phyloP scores from a whole-genome alignment of 2,113 vertebrate genomes.

The Glareola pratincola region DNA sequence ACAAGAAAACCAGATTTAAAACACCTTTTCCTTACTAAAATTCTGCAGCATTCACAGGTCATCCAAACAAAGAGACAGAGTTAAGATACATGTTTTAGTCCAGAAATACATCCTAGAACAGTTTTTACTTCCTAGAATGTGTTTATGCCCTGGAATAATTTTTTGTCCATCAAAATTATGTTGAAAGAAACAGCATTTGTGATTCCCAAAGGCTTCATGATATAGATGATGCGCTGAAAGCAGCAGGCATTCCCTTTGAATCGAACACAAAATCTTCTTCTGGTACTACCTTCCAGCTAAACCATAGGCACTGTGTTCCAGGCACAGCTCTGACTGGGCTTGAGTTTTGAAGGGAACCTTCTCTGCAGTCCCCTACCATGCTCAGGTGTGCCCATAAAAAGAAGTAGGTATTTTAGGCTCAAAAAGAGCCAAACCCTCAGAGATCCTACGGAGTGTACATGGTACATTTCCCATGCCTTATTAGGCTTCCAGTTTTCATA shows the following conservation, averaged over 20 bases:
- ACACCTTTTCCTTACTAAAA: background rate
- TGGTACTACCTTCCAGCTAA: background rate
- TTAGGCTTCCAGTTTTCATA: background rate
- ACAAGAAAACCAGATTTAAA: background rate
- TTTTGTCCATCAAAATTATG: background rate
- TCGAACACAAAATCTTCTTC: background rate
- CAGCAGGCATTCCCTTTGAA: background rate
- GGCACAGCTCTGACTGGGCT: background rate
- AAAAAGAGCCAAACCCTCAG: background rate
- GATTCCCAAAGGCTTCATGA: background rate
- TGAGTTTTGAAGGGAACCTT: background rate
- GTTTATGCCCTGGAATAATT: background rate
- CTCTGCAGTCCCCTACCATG: background rate
- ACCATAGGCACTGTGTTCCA: background rate
- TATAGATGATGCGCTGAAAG: background rate
- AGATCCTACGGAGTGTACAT: background rate
- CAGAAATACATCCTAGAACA: background rate
- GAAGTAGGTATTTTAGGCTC: background rate
- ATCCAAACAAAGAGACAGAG: background rate
- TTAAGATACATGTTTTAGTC: background rate
- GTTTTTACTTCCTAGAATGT: background rate
- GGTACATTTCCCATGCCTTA: background rate
- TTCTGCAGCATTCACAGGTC: background rate
- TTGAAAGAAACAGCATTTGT: background rate
- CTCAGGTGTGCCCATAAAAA: background rate